Base-by-base conservation (phyloP, 2,113 vertebrate species). In the Urocitellus parryii region DNA sequence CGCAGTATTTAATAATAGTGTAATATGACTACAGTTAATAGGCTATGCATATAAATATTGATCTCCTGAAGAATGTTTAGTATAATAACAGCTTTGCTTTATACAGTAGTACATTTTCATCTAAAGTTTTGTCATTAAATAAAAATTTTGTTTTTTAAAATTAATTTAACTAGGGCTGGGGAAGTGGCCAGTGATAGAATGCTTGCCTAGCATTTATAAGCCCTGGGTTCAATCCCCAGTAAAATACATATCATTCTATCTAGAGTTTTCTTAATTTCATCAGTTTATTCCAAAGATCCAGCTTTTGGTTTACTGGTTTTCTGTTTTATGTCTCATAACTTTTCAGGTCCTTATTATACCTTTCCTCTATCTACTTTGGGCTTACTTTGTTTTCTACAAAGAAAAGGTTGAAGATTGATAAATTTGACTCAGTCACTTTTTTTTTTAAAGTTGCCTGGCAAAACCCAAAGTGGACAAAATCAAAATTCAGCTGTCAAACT, bases 41-140 rank as follows among this genome's bases (percentile, higher is more conserved):
- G 88, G 79, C 97, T 98, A 98, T 98, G 98, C 97, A 98, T 98
- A 99, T 98, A 99, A 98, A 98, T 98, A 99, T 89, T 85, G 90
- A 94, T 98, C 98, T 98, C 98, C 98, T 98, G 98, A 98, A 98
- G 98, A 97, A 97, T 20, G 95, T 97, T 98, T 97, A 97, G 53
- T 98, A 98, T 99, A 97, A 45, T 45, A 98, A 99, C 98, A 98
- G 86, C 68, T 98, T 98, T 94, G 97, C 97, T 98, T 98, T 98
- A 94, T 97, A 98, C 98, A 98, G 91, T 96, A 98, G 96, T 96
- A 97, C 29, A 65, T 45, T 17, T 97, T 82, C 91, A 94, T 93
- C 82, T 77, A 94, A 92, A 77, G 96, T 98, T 98, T 97, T 97
- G 96, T 78, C 97, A 98, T 63, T 63, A 97, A 94, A 95, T 97